A percentile compares a stretch with the other conserved stretches of the same genome.
phyloP scores from a whole-genome alignment of 1,140 invertebrate species.

The Drosophila chauvacae region DNA sequence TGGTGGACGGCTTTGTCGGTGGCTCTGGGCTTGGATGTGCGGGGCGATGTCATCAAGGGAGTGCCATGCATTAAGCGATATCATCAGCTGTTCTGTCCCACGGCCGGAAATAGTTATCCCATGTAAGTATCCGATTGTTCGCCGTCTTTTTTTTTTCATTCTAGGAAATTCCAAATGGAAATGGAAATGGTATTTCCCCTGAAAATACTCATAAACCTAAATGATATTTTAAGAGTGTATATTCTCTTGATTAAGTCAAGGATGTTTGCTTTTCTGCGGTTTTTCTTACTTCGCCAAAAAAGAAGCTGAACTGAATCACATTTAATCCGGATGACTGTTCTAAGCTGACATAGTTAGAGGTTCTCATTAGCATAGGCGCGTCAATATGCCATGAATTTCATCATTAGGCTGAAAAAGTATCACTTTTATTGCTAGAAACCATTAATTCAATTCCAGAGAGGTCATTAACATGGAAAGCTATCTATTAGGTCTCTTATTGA shows the following conservation, averaged over 20 bases:
- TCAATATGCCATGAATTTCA: constrained; percentile 33
- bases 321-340: constrained; percentile 44
- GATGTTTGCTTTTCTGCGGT: constrained; percentile 46
- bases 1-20: constrained; percentile 94
- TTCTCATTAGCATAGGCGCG: constrained; percentile 44
- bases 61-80: constrained; percentile 94
- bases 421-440: neutral
- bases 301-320: constrained; percentile 32
- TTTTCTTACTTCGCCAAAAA: constrained; percentile 19
- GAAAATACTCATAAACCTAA: constrained; percentile 9
- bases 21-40: constrained; percentile 92
- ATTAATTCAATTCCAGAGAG: constrained; percentile 9
- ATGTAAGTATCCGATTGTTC: constrained; percentile 88
- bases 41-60: constrained; percentile 93
- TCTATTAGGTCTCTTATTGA: neutral
- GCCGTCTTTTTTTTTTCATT: neutral
- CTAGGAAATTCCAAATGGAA: constrained; percentile 28
- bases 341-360: constrained; percentile 17
- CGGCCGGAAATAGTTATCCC: constrained; percentile 94
- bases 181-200: constrained; percentile 28
- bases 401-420: constrained; percentile 21
- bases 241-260: constrained; percentile 27
- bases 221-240: neutral
- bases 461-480: constrained; percentile 22
- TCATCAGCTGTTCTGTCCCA: constrained; percentile 95